Evolutionary conservation across 1,140 invertebrate species (phyloP), one percentile per base, ranked within the genome.

Genomic region (Macrosteles quadrilineatus): DNA sequence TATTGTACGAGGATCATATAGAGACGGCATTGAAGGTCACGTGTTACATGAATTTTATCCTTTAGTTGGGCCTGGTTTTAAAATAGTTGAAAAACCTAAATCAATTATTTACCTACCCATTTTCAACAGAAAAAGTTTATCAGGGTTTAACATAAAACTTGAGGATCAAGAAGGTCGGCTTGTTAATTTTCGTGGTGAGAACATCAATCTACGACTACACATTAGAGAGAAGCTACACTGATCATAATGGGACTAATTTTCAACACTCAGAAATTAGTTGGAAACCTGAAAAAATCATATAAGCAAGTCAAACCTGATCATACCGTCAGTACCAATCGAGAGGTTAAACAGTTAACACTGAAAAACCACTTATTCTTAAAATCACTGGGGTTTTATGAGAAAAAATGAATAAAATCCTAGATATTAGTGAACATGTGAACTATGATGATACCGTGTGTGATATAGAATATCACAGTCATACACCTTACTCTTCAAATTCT

Each of bases 381-480:
- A 36, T 68, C 43, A 45, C 30, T 75, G 55, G 71, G 75, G n/a
- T 59, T 59, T 6, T 29, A 59, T 27, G 40, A 73, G 47, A 69
- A 40, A 40, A 43, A 63, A 55, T 36, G 36, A 77, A 74, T 53
- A 69, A 68, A 67, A 75, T 74, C 29, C 40, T 76, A 68, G 73
- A 75, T n/a, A 73, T 77, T 59, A 69, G 50, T 32, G 68, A 63
- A 29, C 40, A 71, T 27, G 31, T 74, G 14, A 12, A 55, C 23
- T 71, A 68, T 55, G 77, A 79, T 70, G 73, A 79, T 64, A 74
- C 73, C 12, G 76, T 80, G 19, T 68, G 74, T 21, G 77, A 79
- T 67, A 76, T 72, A 70, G 77, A 81, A 68, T 70, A 73, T 62
- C 77, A 80, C 76, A 72, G 73, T 29, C 75, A 79, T 71, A 70